phyloP scores from a whole-genome alignment of 2,797 vertebrate genomes.

The Mionectes olivaceus region DNA sequence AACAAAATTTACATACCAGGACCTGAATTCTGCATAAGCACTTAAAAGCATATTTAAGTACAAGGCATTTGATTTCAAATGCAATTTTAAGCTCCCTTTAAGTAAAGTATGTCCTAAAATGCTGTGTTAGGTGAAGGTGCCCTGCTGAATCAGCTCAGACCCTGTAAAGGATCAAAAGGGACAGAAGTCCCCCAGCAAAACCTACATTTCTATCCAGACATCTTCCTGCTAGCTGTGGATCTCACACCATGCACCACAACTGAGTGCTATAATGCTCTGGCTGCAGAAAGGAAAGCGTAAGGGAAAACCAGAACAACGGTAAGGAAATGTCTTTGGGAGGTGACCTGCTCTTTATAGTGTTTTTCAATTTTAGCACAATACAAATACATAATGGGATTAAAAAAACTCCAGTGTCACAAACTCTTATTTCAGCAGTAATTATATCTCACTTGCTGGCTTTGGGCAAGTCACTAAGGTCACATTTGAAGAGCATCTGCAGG shows the following conservation, averaged over 20 bases:
- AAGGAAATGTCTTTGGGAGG: not conserved
- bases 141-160: not conserved
- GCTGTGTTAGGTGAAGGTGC: not conserved
- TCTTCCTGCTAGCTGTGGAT: not conserved
- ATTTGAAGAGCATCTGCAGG: not conserved
- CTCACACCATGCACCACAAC: fast-evolving
- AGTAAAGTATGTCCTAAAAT: not conserved
- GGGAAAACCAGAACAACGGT: not conserved
- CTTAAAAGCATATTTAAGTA: not conserved
- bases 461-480: not conserved
- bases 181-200: not conserved
- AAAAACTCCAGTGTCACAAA: not conserved
- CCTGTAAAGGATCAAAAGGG: not conserved
- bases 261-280: not conserved
- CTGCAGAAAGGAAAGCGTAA: not conserved
- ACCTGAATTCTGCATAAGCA: not conserved
- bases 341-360: not conserved
- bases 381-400: not conserved
- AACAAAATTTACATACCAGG: not conserved
- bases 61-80: not conserved
- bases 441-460: not conserved
- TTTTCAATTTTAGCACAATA: conserved; percentile 16
- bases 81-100: not conserved
- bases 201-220: not conserved
- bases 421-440: conserved; percentile 11